These are phyloP conservation scores for Danaus chrysippus DNA, from an alignment of 2,888 invertebrate genomes.

Conservation along the genomic window DNA sequence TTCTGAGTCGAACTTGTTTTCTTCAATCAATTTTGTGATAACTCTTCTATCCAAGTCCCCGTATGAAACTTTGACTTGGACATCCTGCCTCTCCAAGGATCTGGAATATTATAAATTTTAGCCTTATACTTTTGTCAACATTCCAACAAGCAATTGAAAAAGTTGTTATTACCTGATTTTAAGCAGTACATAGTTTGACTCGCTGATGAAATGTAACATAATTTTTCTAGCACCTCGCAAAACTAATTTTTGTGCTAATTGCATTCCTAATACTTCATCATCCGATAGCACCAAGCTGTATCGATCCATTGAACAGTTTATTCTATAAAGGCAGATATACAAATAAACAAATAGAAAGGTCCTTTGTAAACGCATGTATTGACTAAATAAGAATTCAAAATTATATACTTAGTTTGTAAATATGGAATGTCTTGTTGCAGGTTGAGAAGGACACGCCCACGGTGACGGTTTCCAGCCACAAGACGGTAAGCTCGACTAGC, in stretches of 20 bases:
- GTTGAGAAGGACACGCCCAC: constrained; percentile 51
- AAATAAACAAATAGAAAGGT: background rate
- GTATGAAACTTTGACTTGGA: constrained; percentile 12
- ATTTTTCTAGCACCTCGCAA: constrained; percentile 47
- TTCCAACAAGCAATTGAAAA: background rate
- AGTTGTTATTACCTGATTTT: constrained; percentile 33
- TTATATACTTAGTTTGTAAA: constrained; percentile 36
- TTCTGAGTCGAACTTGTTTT: background rate
- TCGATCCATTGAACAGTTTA: constrained; percentile 17
- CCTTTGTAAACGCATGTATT: background rate
- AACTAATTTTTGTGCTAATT: constrained; percentile 43
- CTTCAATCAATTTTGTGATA: background rate
- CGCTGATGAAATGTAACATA: constrained; percentile 31
- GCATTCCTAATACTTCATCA: constrained; percentile 38
- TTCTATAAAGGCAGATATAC: constrained; percentile 9
- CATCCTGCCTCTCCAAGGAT: constrained; percentile 16
- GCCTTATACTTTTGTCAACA: background rate
- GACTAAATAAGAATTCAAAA: background rate
- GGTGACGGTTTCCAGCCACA: constrained; percentile 49
- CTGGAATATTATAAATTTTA: constrained; percentile 5
- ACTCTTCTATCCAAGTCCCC: background rate
- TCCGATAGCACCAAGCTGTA: constrained; percentile 41
- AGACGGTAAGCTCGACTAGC: constrained; percentile 47
- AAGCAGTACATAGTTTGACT: constrained; percentile 24
- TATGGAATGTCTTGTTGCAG: constrained; percentile 29